Conservation (phyloP, 2,888 invertebrate species). For the Halocaridina rubra region DNA sequence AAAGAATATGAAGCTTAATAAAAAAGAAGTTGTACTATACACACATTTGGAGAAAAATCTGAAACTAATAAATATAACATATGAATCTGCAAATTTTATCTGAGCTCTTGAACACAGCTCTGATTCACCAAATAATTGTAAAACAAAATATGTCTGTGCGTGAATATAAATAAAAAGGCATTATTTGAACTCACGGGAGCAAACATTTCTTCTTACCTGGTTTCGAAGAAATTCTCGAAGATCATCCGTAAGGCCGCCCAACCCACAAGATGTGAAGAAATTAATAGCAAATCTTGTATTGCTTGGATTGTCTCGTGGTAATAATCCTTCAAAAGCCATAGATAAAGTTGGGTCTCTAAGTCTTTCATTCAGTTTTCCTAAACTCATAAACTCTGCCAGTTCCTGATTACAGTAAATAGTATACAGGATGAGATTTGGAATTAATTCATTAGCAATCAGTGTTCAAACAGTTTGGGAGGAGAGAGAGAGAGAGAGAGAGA, state of each 20-base stretch:
- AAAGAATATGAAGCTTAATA: not conserved
- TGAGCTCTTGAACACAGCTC: not conserved
- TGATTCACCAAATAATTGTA: not conserved
- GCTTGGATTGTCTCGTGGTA: constrained; percentile 95
- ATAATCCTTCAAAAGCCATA: constrained; percentile 87
- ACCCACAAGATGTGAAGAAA: constrained; percentile 95
- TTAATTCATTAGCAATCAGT: not conserved
- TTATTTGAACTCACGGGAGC: not conserved
- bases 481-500: not conserved
- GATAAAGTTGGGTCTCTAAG: constrained; percentile 78
- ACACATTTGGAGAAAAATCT: too few species aligned
- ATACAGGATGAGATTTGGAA: not conserved
- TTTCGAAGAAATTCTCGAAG: constrained; percentile 87
- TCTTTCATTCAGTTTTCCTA: constrained; percentile 89
- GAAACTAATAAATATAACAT: not conserved
- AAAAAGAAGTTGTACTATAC: not conserved
- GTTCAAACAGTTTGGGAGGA: too few species aligned
- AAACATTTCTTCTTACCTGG: constrained; percentile 51
- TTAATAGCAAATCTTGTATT: constrained; percentile 98
- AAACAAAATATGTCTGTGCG: not conserved
- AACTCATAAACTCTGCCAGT: constrained; percentile 94
- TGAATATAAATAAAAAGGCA: not conserved
- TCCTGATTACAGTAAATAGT: constrained; percentile 73
- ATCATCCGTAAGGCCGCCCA: constrained; percentile 96
- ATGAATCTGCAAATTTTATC: not conserved